Conservation (phyloP, 2,797 vertebrate genomes). For the Propithecus deckenii region DNA sequence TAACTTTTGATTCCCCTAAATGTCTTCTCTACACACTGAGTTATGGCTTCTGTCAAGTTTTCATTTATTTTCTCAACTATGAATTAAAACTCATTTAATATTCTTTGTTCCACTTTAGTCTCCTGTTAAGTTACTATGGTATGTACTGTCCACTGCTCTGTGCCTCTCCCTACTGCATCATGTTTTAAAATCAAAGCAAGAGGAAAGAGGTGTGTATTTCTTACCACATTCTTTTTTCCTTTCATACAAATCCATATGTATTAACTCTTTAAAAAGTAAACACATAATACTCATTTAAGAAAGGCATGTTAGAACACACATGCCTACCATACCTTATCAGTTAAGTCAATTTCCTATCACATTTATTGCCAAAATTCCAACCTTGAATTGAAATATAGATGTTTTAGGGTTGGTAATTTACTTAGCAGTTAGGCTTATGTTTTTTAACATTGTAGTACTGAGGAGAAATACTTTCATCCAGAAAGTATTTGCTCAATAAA, state of each 20-base stretch:
- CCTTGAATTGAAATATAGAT: background rate
- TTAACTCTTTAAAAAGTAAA: background rate
- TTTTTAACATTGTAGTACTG: background rate
- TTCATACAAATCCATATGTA: background rate
- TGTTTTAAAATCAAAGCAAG: constrained; percentile 6
- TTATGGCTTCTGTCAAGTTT: background rate
- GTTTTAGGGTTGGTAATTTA: background rate
- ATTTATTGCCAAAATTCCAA: background rate
- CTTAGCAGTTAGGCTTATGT: background rate
- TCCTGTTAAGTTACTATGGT: background rate
- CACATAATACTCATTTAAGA: background rate
- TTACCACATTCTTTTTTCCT: background rate
- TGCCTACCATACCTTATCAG: background rate
- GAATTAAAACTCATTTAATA: background rate
- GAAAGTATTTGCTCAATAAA: background rate
- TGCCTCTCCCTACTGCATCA: background rate
- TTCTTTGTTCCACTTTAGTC: background rate
- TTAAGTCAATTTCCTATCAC: background rate
- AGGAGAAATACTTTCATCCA: background rate
- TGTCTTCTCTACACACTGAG: background rate
- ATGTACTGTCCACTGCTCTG: background rate
- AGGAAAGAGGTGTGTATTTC: background rate
- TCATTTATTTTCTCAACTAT: background rate
- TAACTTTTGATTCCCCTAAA: background rate
- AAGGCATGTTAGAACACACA: background rate